Evolutionary conservation across 1,140 invertebrate genomes (phyloP), one percentile per base, ranked within the genome.

Genomic region (Drosophila pectinifera): DNA sequence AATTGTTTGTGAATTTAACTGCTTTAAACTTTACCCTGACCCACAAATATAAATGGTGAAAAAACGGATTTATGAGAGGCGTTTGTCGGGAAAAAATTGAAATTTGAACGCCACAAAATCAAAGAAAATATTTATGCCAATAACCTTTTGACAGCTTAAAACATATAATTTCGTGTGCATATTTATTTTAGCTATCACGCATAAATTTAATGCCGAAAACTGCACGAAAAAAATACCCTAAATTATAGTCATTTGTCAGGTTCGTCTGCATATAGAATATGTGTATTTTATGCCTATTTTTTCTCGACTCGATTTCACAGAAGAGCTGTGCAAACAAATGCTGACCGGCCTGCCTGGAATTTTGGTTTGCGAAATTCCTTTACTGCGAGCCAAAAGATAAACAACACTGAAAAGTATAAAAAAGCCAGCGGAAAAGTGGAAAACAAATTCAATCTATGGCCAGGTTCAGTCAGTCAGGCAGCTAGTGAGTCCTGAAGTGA

Each of bases 111-210:
- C 58, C 58, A 79, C 57, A 83, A 79, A 83, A 83, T 79, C 75
- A 84, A 79, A 79, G 59, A 79, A 79, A 84, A 84, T 84, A 65
- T 84, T 79, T 84, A 45, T 46, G 70, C 34, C 64, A 70, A 70
- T 57, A 70, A 70, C 64, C 67, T 70, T 70, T 70, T 54, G 46
- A 45, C 62, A 49, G 55, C 48, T 28, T 42, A 74, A 68, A 69
- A 51, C 55, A 84, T 75, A 84, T 70, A 70, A 48, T 54, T 68
- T 58, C 34, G 28, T 70, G 42, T 57, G 28, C 28, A 74, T 65
- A 70, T 83, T 79, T 83, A 75, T 82, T 74, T 64, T 74, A 22
- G 57, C 38, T 62, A 54, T 70, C 42, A 48, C 55, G 59, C 75
- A 84, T 69, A 65, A 79, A 83, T 78, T 79, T 75, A 69, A 41